Evolutionary conservation across 2,113 vertebrate species (phyloP).

Genomic region (Chrysochloris asiatica): DNA sequence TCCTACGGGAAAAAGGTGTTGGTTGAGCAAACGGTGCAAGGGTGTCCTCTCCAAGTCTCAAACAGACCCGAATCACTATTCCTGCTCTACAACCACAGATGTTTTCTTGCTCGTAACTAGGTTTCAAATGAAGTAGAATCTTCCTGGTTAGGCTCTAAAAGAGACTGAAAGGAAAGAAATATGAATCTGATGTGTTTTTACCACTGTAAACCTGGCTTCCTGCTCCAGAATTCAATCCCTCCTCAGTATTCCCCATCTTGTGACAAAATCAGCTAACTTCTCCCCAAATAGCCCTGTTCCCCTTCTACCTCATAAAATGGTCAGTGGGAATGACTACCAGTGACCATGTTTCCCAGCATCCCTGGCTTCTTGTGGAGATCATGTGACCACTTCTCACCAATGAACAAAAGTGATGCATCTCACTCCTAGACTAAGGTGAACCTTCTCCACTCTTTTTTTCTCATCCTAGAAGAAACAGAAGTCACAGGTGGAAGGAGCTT

Average conservation of each 20-base stretch:
- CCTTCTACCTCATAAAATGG: not conserved
- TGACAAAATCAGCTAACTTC: accelerated
- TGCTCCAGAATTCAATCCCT: not conserved
- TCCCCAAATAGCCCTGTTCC: not conserved
- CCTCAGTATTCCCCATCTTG: not conserved
- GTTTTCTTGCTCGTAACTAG: slow-evolving; percentile 61
- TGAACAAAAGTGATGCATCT: not conserved
- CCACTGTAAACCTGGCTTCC: not conserved
- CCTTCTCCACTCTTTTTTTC: not conserved
- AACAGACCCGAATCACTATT: slow-evolving; percentile 68
- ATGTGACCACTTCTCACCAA: not conserved
- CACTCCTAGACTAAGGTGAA: not conserved
- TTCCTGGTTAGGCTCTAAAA: slow-evolving; percentile 43
- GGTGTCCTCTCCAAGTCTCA: slow-evolving; percentile 57
- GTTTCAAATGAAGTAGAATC: slow-evolving; percentile 24
- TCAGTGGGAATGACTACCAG: not conserved
- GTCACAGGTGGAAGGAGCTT: not conserved
- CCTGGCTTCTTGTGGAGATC: not conserved
- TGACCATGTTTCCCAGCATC: not conserved
- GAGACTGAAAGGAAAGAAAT: slow-evolving; percentile 32
- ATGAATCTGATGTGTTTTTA: slow-evolving; percentile 41
- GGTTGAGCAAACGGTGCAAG: slow-evolving; percentile 39
- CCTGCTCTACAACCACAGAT: slow-evolving; percentile 70
- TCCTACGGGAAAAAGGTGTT: slow-evolving; percentile 50
- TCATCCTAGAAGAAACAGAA: not conserved